These are phyloP conservation scores for Nematostella vectensis DNA, from an alignment of 92 coral and sea anemone species.

Conservation along the genomic window DNA sequence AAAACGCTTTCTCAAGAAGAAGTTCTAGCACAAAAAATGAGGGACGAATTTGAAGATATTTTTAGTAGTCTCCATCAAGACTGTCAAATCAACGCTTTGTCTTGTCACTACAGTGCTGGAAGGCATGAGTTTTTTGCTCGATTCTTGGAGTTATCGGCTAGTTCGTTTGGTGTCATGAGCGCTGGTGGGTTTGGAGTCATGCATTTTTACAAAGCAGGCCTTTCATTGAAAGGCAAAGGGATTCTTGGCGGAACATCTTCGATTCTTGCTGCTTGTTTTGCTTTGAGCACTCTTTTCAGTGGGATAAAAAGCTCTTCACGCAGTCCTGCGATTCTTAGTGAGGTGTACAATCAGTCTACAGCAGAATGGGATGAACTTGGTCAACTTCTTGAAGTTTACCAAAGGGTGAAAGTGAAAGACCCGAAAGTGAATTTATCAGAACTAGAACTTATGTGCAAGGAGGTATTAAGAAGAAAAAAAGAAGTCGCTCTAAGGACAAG, in stretches of 20 bases:
- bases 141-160: conserved; percentile 5
- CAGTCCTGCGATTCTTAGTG: conserved; percentile 23
- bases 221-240: conserved; percentile 15
- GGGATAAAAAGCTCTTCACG: conserved; percentile 21
- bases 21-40: conserved; percentile 15
- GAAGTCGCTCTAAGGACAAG: conserved; percentile 19
- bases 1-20: conserved; percentile 3
- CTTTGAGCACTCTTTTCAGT: conserved; percentile 23
- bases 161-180: conserved; percentile 21
- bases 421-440: conserved; percentile 25
- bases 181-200: conserved; percentile 36
- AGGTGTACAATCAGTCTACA: conserved; percentile 19
- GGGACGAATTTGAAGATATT: conserved; percentile 18
- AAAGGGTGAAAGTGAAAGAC: conserved; percentile 22
- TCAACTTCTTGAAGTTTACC: conserved; percentile 23
- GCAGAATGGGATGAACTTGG: conserved; percentile 37
- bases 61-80: conserved; percentile 25
- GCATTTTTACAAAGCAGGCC: conserved; percentile 32
- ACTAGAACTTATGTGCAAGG: conserved; percentile 30
- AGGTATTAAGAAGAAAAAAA: conserved; percentile 27
- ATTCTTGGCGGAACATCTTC: conserved; percentile 19
- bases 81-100: conserved; percentile 16
- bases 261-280: conserved; percentile 26
- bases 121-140: conserved; percentile 27
- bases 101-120: conserved; percentile 32